phyloP scores from a whole-genome alignment of 2,797 vertebrate genomes.

The Carcharodon carcharias region DNA sequence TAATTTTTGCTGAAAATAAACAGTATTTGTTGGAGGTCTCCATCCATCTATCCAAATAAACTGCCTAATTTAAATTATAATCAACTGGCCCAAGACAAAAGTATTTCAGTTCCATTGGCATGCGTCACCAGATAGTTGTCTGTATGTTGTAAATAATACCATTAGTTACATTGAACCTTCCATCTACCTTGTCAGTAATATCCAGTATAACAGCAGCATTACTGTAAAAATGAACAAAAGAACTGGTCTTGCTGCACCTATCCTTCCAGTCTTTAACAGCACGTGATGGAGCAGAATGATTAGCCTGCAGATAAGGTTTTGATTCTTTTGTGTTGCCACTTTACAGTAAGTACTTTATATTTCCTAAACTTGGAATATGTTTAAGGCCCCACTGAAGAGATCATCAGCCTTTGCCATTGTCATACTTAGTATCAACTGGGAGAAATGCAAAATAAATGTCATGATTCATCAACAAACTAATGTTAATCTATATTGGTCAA shows the following conservation, averaged over 20 bases:
- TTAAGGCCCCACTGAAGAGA: background rate
- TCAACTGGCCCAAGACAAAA: background rate
- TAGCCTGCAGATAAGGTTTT: background rate
- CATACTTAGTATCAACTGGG: background rate
- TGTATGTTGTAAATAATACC: background rate
- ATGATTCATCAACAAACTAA: background rate
- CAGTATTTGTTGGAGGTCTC: background rate
- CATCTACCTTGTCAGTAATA: background rate
- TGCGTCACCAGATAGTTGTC: background rate
- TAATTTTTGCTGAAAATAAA: conserved; percentile 9
- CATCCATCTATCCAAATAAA: conserved; percentile 10
- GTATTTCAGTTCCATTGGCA: background rate
- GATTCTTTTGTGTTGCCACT: background rate
- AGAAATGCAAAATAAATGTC: background rate
- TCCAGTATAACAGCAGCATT: background rate
- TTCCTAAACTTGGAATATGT: background rate
- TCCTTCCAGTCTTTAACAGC: background rate
- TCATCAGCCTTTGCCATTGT: background rate
- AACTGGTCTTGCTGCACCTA: background rate
- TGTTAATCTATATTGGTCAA: background rate
- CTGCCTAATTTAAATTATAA: conserved; percentile 4
- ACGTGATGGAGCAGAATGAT: background rate
- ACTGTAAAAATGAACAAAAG: background rate
- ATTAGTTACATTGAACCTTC: background rate
- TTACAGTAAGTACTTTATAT: background rate